phyloP scores from a whole-genome alignment of 1,140 invertebrate genomes.

The Polyergus mexicanus region DNA sequence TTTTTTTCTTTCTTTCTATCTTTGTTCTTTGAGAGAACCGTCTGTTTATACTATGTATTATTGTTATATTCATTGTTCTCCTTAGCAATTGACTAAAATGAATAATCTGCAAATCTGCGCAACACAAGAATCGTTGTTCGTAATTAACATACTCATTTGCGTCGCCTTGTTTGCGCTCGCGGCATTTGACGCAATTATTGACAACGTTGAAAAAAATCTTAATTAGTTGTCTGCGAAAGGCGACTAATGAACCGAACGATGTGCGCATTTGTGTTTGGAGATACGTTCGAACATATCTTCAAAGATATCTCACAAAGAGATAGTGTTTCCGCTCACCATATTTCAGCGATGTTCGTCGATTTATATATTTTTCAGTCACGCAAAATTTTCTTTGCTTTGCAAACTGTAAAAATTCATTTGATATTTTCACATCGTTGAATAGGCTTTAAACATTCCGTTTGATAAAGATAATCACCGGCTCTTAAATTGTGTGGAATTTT shows the following conservation, averaged over 20 bases:
- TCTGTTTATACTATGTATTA: background rate
- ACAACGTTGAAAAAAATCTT: slow-evolving; percentile 48
- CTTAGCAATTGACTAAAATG: no score
- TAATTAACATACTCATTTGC: slow-evolving; percentile 28
- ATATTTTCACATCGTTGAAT: background rate
- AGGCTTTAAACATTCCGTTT: background rate
- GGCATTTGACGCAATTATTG: slow-evolving; percentile 16
- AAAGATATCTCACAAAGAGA: background rate
- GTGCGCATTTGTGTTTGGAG: slow-evolving; percentile 12
- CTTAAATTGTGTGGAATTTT: no score
- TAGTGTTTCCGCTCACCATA: background rate
- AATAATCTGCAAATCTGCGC: no score
- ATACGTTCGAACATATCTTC: background rate
- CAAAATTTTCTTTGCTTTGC: background rate
- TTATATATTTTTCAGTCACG: background rate
- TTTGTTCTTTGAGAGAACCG: background rate
- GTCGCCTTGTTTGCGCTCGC: slow-evolving; percentile 29
- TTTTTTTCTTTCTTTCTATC: background rate
- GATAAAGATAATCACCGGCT: background rate
- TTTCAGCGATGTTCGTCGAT: background rate
- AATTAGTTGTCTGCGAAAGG: slow-evolving; percentile 23
- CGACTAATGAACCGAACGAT: slow-evolving; percentile 38
- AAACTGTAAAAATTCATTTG: background rate
- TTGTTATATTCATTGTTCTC: no score
- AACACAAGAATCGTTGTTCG: background rate